Base-by-base conservation (phyloP, 2,113 vertebrate species). In the Sebastes fasciatus region DNA sequence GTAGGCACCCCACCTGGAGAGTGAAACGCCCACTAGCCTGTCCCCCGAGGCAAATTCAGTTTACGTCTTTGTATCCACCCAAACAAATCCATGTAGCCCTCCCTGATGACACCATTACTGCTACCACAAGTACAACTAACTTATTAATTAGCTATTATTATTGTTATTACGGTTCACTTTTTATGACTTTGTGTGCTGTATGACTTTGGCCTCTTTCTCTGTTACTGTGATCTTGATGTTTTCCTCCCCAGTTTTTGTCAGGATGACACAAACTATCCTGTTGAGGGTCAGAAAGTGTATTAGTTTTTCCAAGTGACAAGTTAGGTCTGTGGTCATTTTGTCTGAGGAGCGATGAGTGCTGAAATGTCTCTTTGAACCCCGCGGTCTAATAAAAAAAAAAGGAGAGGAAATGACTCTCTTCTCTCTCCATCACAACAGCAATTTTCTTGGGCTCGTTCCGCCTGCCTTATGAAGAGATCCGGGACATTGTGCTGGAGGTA, bases 361-460 rank as follows among this genome's bases (percentile, higher is more conserved):
- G 86, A 88, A 89, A 90, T 83, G 77, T 77, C 55, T 91, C 78
- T 80, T 86, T 93, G 83, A 94, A 90, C 79, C 82, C 83, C 7
- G 74, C 52, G 48, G 86, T 90, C 81, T 90, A 83, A 91, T 89
- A 84, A 80, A 87, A 89, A 78, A 66, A 34, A 34, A 61, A 80
- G 65, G 23, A 63, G 67, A 91, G 83, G 87, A 92, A 93, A 94
- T 94, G 79, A 94, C 88, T 92, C 84, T 89, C 48, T 82, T 94
- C 66, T 89, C 85, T 90, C 95, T 96, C 91, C 80, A 77, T 94
- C 89, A 85, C 71, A 87, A 94, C 95, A 99, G 98, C 98, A 85
- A 99, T 99, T 94, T 99, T 99, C 94, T 92, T 99, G 89, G 98
- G 98, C 88, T 99, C 98, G 72, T 98, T 98, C 91, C 97, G 98